Evolutionary conservation across 2,797 vertebrate genomes (phyloP), one percentile per base, ranked within the genome.

Genomic region (Lepidocolaptes lacrymiger): DNA sequence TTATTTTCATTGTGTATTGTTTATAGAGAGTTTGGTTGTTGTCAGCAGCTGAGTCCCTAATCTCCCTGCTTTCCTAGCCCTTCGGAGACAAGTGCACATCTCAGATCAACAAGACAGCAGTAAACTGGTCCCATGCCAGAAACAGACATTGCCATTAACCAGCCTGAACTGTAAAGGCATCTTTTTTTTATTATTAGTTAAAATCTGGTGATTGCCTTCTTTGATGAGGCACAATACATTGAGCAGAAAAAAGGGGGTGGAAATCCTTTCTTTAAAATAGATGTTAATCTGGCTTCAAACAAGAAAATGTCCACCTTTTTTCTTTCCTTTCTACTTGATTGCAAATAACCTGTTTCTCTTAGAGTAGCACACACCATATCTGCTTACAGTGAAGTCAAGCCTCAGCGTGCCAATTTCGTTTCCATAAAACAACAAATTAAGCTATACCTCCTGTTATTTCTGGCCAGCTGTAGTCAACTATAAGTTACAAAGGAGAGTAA

Each of bases 11-110:
- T 93, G 91, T 93, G 87, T 88, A 91, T 94, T 97, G 96, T 97
- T 97, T 97, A 95, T 96, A 94, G 92, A 89, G 95, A 96, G 95
- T 97, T 96, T 85, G 93, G 63, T 97, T 95, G 96, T 97, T 95
- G 91, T 96, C 91, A 95, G 93, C 93, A 96, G 76, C 91, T 23
- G 77, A 94, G 91, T 97, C 95, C 95, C 89, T 97, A 89, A 97
- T 98, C 97, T 97, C 84, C 93, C 86, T 92, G 79, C 90, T 94
- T 95, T 96, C 95, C 91, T 90, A 91, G 95, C 96, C 94, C 94
- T 96, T 96, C 9, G 0, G 72, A 91, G 68, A 93, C 84, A 97
- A 89, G 67, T 97, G 97, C 94, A 93, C 87, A 93, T 97, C 94
- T 96, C 82, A 9, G 75, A 97, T 96, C 96, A 95, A 85, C 76